phyloP scores from a whole-genome alignment of 1,140 invertebrate species.

The Mesaphorura yosii region DNA sequence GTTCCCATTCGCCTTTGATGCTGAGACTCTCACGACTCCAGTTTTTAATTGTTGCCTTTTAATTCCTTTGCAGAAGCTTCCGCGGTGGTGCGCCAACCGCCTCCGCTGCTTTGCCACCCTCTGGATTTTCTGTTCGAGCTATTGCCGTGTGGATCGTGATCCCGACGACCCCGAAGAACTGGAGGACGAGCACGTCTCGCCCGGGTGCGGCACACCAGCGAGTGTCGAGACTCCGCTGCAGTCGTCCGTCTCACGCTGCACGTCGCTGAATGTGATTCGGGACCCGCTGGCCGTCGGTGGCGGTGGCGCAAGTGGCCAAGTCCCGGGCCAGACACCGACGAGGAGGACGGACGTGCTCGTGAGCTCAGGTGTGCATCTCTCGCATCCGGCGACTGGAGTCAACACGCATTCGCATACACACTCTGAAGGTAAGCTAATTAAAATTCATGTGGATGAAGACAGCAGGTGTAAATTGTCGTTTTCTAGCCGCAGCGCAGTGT shows the following conservation, averaged over 20 bases:
- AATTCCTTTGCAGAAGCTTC: constrained; percentile 16
- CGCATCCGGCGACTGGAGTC: too few relatives aligned
- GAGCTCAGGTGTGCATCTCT: constrained; percentile 17
- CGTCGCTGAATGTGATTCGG: constrained; percentile 68
- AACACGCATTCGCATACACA: too few relatives aligned
- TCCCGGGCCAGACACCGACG: constrained; percentile 36
- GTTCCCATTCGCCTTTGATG: too few relatives aligned
- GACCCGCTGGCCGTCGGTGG: constrained; percentile 53
- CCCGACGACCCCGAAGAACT: constrained; percentile 32
- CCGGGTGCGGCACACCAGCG: constrained; percentile 51
- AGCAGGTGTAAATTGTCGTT: neutral
- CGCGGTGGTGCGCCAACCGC: constrained; percentile 21
- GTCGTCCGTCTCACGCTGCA: constrained; percentile 62
- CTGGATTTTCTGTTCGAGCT: constrained; percentile 32
- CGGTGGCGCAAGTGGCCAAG: too few relatives aligned
- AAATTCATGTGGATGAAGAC: neutral
- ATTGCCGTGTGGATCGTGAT: constrained; percentile 34
- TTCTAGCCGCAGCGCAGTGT: neutral
- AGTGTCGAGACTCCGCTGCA: constrained; percentile 74
- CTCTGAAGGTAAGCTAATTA: neutral
- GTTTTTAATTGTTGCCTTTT: neutral
- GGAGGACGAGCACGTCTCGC: constrained; percentile 31
- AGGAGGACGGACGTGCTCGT: constrained; percentile 33
- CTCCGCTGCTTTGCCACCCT: constrained; percentile 19
- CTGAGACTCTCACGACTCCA: too few relatives aligned